Conservation (phyloP, 2,888 invertebrate genomes). For the Drosophila anomelani region DNA sequence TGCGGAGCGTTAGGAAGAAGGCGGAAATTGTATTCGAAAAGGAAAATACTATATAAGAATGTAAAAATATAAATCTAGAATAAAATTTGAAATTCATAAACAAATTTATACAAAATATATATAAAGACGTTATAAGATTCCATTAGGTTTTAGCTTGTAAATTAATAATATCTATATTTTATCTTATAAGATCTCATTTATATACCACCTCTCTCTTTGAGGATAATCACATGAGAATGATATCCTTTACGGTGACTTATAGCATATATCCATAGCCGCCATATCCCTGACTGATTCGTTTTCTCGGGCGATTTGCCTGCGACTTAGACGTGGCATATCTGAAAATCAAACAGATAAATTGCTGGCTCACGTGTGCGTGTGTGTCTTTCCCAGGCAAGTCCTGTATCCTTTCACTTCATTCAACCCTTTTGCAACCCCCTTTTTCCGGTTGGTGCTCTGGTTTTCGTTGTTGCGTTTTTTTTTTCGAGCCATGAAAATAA, state of each 20-base stretch:
- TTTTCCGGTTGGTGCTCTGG: conserved; percentile 10
- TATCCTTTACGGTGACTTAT: neutral
- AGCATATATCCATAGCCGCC: conserved; percentile 5
- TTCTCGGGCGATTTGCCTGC: conserved; percentile 30
- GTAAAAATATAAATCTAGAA: neutral
- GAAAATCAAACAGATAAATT: conserved; percentile 75
- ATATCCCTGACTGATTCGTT: conserved; percentile 26
- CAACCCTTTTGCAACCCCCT: conserved; percentile 38
- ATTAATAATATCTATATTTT: no score
- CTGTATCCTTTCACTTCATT: conserved; percentile 3
- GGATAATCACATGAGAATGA: neutral
- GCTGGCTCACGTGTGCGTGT: conserved; percentile 63
- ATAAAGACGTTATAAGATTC: no score
- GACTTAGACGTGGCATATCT: conserved; percentile 57
- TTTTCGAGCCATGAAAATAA: conserved; percentile 60
- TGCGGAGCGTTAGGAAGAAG: no score
- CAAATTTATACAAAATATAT: neutral
- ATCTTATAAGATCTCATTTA: neutral
- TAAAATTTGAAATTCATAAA: neutral
- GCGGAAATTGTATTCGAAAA: neutral
- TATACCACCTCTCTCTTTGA: neutral
- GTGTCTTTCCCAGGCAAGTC: conserved; percentile 10
- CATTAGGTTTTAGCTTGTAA: no score
- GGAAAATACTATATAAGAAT: neutral
- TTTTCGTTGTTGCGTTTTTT: conserved; percentile 1